Evolutionary conservation across 2,888 invertebrate species (phyloP).

Genomic region (Ametastegia equiseti): DNA sequence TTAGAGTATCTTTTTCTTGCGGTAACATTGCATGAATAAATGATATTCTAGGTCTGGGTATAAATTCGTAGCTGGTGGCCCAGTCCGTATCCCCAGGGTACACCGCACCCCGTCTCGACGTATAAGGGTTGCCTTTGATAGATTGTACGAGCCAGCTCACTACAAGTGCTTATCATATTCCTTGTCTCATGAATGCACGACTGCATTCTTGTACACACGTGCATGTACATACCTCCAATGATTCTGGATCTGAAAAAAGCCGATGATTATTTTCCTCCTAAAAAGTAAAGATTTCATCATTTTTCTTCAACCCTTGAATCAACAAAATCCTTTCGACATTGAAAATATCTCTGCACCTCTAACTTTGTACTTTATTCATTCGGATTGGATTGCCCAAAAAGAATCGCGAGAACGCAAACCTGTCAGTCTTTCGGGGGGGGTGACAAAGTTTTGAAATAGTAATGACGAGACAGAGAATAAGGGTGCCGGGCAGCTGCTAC

Average conservation of each 20-base stretch:
- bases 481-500: neutral
- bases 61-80: slow-evolving; percentile 74
- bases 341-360: too few relatives aligned
- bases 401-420: too few relatives aligned
- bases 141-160: slow-evolving; percentile 23
- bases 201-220: neutral
- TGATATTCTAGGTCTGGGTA: slow-evolving; percentile 68
- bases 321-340: too few relatives aligned
- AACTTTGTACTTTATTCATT: too few relatives aligned
- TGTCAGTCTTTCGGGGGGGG: too few relatives aligned
- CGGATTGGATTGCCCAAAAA: too few relatives aligned
- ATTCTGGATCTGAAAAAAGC: too few relatives aligned
- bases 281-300: too few relatives aligned
- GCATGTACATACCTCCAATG: neutral
- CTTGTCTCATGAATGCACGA: too few relatives aligned
- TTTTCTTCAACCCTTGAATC: too few relatives aligned
- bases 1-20: slow-evolving; percentile 72
- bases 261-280: too few relatives aligned
- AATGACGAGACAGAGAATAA: slow-evolving; percentile 42
- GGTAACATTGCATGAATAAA: slow-evolving; percentile 73
- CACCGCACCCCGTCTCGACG: slow-evolving; percentile 7
- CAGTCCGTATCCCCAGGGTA: slow-evolving; percentile 67
- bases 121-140: slow-evolving; percentile 45
- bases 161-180: slow-evolving; percentile 30
- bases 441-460: slow-evolving; percentile 49